Conservation (phyloP, 2,888 invertebrate species). For the Actias luna region DNA sequence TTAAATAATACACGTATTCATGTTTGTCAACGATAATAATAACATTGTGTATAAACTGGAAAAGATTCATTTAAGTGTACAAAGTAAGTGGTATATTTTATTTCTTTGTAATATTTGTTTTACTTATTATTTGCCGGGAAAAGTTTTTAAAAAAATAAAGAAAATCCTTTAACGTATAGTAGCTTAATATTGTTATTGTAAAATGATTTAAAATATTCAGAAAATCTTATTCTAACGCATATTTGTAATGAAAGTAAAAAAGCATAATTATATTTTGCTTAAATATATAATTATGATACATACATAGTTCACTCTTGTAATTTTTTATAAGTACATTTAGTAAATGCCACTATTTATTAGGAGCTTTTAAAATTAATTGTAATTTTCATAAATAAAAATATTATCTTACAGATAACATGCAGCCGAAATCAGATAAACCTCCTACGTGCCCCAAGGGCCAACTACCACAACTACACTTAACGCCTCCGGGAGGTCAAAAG, state of each 20-base stretch:
- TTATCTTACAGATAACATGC: constrained; percentile 61
- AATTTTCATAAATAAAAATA: not conserved
- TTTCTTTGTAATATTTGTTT: not conserved
- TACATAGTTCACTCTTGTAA: not conserved
- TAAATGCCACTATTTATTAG: not conserved
- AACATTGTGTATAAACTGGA: constrained; percentile 61
- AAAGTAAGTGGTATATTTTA: constrained; percentile 52
- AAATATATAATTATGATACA: too few species aligned
- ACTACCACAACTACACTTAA: constrained; percentile 64
- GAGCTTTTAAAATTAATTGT: not conserved
- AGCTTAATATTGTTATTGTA: not conserved
- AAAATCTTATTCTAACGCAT: not conserved
- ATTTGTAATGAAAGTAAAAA: not conserved
- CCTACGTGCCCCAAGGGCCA: constrained; percentile 59
- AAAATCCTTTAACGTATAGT: too few species aligned
- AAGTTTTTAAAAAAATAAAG: too few species aligned
- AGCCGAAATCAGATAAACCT: constrained; percentile 67
- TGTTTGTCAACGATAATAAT: constrained; percentile 69
- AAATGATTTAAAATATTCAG: constrained; percentile 10
- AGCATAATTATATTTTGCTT: not conserved
- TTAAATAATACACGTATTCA: constrained; percentile 37
- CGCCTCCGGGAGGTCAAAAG: constrained; percentile 60
- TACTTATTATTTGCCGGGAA: not conserved
- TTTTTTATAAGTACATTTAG: not conserved
- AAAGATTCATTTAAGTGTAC: constrained; percentile 56